Evolutionary conservation across 2,888 invertebrate species (phyloP).

Genomic region (Stenolophus ochropezus): DNA sequence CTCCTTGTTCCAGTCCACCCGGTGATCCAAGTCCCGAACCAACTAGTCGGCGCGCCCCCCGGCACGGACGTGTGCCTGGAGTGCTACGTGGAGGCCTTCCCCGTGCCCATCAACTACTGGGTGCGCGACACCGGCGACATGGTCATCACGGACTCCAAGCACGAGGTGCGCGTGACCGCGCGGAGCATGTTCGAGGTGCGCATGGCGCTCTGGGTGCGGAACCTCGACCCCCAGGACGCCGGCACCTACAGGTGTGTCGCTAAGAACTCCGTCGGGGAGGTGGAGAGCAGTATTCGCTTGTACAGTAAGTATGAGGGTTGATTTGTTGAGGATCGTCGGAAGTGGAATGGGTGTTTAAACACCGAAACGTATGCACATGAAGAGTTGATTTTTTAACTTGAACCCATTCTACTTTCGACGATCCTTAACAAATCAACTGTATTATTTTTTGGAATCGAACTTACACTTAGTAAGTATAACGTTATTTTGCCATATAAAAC

Average conservation of each 20-base stretch:
- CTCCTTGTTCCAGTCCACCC: slow-evolving; percentile 76
- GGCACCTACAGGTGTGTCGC: slow-evolving; percentile 91
- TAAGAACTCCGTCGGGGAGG: slow-evolving; percentile 90
- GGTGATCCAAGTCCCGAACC: slow-evolving; percentile 78
- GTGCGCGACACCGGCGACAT: slow-evolving; percentile 75
- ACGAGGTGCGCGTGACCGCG: slow-evolving; percentile 82
- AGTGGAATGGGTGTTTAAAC: too few species aligned
- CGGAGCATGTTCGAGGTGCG: slow-evolving; percentile 87
- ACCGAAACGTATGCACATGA: too few species aligned
- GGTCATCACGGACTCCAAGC: slow-evolving; percentile 86
- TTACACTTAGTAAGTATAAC: too few species aligned
- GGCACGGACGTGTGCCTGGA: slow-evolving; percentile 78
- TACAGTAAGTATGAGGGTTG: slow-evolving; percentile 92
- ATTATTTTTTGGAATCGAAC: too few species aligned
- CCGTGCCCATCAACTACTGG: slow-evolving; percentile 81
- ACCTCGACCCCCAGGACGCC: slow-evolving; percentile 83
- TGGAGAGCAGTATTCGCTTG: slow-evolving; percentile 89
- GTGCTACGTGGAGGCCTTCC: slow-evolving; percentile 80
- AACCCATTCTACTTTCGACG: too few species aligned
- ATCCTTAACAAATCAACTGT: too few species aligned
- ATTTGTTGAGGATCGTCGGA: too few species aligned
- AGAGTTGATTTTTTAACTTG: too few species aligned
- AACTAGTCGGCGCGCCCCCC: slow-evolving; percentile 78
- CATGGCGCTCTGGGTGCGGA: slow-evolving; percentile 86
- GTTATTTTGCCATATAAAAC: too few species aligned